Evolutionary conservation across 1,140 invertebrate species (phyloP), one percentile per base, ranked within the genome.

Genomic region (Trachelipus rathkii): DNA sequence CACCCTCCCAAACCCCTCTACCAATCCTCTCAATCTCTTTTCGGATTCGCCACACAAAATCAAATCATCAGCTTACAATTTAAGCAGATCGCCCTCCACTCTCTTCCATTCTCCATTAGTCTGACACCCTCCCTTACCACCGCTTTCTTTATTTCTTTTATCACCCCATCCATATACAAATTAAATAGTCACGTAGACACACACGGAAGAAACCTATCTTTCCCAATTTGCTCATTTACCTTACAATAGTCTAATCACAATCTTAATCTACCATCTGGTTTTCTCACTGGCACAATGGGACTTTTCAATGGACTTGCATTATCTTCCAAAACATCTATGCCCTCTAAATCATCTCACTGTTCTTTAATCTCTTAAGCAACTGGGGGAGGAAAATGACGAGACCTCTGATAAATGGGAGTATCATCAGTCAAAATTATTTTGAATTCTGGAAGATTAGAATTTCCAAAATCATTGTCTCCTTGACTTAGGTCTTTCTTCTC

Each of bases 231-330:
- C 13, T 50, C 10, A 44, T 71, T 71, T 1, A 76, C n/a, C 43
- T 71, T 24, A 3, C 69, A 8, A 71, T 76, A 71, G 44, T 44
- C 44, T 11, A 76, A n/a, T 71, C 75, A 76, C 75, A 76, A 45
- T 23, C 69, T 44, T 10, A 76, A 71, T 23, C 44, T 50, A 3
- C 67, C 75, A 71, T 76, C 69, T 9, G 15, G 60, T 44, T 76
- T 76, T 4, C 23, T 3, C n/a, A 71, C 44, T 4, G 43, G 75
- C 10, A 71, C 68, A n/a, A 76, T 71, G 1, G 68, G 6, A 33
- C 68, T 71, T 19, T 44, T 71, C 75, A 43, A 76, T 44, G 68
- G 44, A 45, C 33, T 71, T 10, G 10, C 19, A 33, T 68, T 76
- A 13, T 21, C 68, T 70, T 70, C 45, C 44, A 74, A 19, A 33